Evolutionary conservation across 2,113 vertebrate species (phyloP), one percentile per base, ranked within the genome.

Genomic region (Hippocampus comes): DNA sequence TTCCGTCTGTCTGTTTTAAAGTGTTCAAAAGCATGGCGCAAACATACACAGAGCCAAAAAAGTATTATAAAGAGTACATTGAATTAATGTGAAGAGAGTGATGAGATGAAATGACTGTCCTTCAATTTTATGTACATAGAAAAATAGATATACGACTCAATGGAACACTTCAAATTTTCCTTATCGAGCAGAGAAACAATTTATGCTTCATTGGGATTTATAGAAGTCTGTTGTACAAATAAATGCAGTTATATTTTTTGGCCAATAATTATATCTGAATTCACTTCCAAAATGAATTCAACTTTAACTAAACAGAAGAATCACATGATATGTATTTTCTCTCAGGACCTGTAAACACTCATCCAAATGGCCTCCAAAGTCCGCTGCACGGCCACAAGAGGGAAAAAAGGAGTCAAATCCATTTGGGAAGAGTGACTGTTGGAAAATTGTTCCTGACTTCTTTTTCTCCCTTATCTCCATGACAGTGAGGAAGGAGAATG

Each of bases 381-480:
- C 61, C 9, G 3, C 53, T 59, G 23, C 59, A 18, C 20, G 78
- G 79, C 78, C 86, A 42, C 59, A 67, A 5, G 66, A 78, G 78
- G 18, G 18, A 77, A 76, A 78, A 71, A 34, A 6, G 63, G 10
- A 15, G 73, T 73, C 38, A 80, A 83, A 78, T 74, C 70, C 75
- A 1, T 57, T 0, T n/a, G 48, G 65, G 63, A 43, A 81, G 86
- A 88, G 66, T 78, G 84, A 84, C 77, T 82, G 83, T 79, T 86
- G 78, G 80, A 87, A 89, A 84, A 87, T 81, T 79, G 63, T 69
- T 70, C 38, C 43, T 82, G 84, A 86, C 81, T 85, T 82, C 48
- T 76, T 76, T 79, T 82, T 81, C 68, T 83, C 78, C 71, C 84
- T 88, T 83, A 79, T 84, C 83, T 84, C 72, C 68, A 48, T 84